These are phyloP conservation scores for Sarcophaga peregrina DNA, from an alignment of 1,140 invertebrate genomes.

Conservation along the genomic window DNA sequence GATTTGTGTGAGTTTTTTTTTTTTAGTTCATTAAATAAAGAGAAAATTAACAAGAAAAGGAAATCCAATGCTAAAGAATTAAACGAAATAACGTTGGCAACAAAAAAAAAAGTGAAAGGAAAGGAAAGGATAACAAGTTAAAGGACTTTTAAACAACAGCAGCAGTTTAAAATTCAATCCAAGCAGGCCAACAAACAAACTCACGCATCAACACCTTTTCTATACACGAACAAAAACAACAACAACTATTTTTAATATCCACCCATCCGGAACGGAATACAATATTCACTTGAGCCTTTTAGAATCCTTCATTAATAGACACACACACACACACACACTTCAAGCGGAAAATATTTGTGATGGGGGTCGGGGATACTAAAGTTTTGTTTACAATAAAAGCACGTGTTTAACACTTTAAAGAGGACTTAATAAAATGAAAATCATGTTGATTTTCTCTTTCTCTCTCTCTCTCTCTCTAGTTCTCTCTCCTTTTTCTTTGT, in stretches of 20 bases:
- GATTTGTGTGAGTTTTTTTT: not conserved
- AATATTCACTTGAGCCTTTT: too few species aligned
- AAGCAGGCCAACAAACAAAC: not conserved
- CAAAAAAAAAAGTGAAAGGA: not conserved
- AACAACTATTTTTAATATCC: not conserved
- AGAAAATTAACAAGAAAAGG: not conserved
- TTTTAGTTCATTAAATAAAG: not conserved
- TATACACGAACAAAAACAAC: not conserved
- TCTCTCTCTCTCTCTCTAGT: too few species aligned
- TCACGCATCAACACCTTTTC: not conserved
- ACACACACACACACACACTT: not conserved
- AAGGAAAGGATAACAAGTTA: slow-evolving; percentile 9
- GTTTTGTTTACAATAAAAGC: slow-evolving; percentile 33
- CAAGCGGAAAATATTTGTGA: not conserved
- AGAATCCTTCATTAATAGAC: too few species aligned
- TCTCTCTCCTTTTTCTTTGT: not conserved
- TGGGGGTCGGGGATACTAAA: not conserved
- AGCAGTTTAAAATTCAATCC: slow-evolving; percentile 31
- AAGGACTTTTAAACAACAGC: not conserved
- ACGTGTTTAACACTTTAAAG: slow-evolving; percentile 37
- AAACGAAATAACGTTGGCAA: not conserved
- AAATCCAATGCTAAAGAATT: not conserved
- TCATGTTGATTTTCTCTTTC: too few species aligned
- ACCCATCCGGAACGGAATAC: not conserved
- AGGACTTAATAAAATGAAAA: slow-evolving; percentile 23